Conservation (phyloP, 2,797 vertebrate species). For the Pygocentrus nattereri region DNA sequence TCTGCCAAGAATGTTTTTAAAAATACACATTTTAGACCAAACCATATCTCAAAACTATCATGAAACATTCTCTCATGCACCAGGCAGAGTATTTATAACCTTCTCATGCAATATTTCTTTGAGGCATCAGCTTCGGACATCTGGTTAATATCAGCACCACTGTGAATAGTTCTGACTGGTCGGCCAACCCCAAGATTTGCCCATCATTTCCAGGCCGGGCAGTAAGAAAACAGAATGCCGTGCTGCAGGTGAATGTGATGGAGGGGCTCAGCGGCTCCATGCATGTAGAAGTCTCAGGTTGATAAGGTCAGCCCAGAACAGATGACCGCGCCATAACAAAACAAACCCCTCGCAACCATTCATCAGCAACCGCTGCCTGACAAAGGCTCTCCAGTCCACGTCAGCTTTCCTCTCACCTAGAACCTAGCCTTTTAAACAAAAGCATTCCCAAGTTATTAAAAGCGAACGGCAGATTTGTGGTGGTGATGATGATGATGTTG, state of each 20-base stretch:
- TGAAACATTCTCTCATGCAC: too few species aligned
- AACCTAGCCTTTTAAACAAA: neutral
- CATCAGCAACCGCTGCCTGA: neutral
- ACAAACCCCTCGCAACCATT: too few species aligned
- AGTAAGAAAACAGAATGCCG: neutral
- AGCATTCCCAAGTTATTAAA: neutral
- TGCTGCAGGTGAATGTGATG: neutral
- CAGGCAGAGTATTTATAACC: too few species aligned
- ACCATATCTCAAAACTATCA: too few species aligned
- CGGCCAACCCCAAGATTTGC: neutral
- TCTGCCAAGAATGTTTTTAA: too few species aligned
- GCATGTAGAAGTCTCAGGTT: neutral
- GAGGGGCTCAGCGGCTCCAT: neutral
- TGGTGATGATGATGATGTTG: neutral
- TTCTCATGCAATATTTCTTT: too few species aligned
- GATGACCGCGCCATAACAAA: neutral
- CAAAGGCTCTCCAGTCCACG: neutral
- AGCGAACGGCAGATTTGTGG: constrained; percentile 12
- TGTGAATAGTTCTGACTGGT: too few species aligned
- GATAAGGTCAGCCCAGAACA: neutral
- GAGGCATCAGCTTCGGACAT: too few species aligned
- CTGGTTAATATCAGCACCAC: too few species aligned
- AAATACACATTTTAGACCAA: too few species aligned
- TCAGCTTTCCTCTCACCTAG: neutral
- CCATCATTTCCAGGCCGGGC: neutral